Base-by-base conservation (phyloP, 1,140 invertebrate genomes). In the Gonioctena quinquepunctata region DNA sequence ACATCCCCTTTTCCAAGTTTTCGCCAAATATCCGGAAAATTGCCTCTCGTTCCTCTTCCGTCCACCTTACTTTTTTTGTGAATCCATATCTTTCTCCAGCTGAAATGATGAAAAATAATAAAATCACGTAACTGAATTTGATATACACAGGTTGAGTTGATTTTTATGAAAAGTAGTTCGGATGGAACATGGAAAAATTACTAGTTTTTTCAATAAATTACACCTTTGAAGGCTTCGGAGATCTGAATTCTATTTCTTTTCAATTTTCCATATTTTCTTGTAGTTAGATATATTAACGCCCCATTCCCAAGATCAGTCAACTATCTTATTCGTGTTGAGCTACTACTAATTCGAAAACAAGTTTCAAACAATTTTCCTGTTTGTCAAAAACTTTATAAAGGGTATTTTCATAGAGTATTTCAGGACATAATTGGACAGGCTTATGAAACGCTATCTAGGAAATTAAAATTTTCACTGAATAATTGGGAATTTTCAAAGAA, bases 21-120 rank as follows among this genome's bases (percentile, higher is more conserved):
- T 65, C 22, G 7, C 42, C 13, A 23, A 65, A 65, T 22, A 65
- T 50, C 16, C 42, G 62, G 22, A 50, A 50, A 65, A 65, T 52
- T 18, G 42, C 62, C 23, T 65, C 48, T 16, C 50, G 49, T 49
- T 65, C 22, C 18, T 65, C 48, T 25, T 65, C 33, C 6, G 5
- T 65, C 62, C 62, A 65, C 48, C 33, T 26, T 23, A 65, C 62
- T 22, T 50, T 65, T 64, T 18, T 65, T 23, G 25, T 21, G 1
- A 25, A 57, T 57, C 22, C 54, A 22, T 22, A 22, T 22, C 22
- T 21, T 25, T 13, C 54, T 11, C 6, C 21, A 57, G 8, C 54
- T 57, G 23, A 22, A 57, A 22, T 11, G 23, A 25, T 57, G n/a
- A 25, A 57, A 57, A 57, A 57, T 57, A 13, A 57, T 42, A 1